Evolutionary conservation across 2,797 vertebrate genomes (phyloP), one percentile per base, ranked within the genome.

Genomic region (Manis crassicaudata): DNA sequence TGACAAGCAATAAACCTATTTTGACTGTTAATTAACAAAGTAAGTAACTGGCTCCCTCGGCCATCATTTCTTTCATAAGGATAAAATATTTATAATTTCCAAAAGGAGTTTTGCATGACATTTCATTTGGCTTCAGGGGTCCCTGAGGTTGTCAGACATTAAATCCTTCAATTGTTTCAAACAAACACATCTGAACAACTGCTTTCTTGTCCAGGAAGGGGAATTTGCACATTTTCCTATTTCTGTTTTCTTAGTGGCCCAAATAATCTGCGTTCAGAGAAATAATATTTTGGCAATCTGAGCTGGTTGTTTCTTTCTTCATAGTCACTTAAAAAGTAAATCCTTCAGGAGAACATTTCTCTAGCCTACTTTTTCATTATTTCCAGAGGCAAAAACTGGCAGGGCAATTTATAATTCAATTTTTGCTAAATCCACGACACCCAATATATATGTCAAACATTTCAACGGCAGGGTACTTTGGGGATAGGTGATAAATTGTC

Each of bases 401-500:
- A 99, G 98, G 98, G 98, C 99, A 99, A 99, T 99, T 99, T 99
- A 99, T 98, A 98, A 98, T 99, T 99, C 98, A 99, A 99, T 99
- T 99, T 99, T 99, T 99, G 99, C 99, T 99, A 99, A 99, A 99
- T 99, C 99, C 99, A 98, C 99, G 98, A 98, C 99, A 99, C 99
- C 99, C 99, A 99, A 99, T 99, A 99, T 99, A 99, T 99, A 99
- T 99, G 99, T 99, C 99, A 99, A 98, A 98, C 99, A 99, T 99
- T 99, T 99, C 99, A 98, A 99, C 99, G 98, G 98, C 98, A 98
- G 98, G 98, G 98, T 98, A 98, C 99, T 99, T 99, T 98, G 98
- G 98, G 98, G 98, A 98, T 98, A 99, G 98, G 99, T 99, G 99
- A 99, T 99, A 99, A 99, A 98, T 98, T 98, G 99, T 99, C 97